Conservation (phyloP, 2,888 invertebrate genomes). For the Orthonychiurus folsomi region DNA sequence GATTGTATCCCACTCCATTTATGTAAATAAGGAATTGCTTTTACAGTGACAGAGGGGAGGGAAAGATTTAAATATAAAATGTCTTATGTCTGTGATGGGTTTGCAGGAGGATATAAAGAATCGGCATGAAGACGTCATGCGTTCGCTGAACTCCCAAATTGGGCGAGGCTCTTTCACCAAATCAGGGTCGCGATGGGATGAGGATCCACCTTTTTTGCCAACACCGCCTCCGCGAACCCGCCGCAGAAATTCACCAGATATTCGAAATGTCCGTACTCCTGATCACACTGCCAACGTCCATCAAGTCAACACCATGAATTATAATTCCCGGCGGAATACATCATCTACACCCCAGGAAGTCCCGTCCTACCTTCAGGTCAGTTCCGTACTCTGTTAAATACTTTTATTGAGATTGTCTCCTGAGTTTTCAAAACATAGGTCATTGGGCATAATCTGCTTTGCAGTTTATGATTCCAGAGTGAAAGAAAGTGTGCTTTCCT, state of each 20-base stretch:
- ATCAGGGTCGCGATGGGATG: constrained; percentile 40
- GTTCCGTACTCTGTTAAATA: not conserved
- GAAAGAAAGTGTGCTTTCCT: too few relatives aligned
- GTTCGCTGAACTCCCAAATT: constrained; percentile 40
- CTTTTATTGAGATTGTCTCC: not conserved
- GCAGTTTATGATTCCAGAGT: too few relatives aligned
- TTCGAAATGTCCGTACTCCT: constrained; percentile 28
- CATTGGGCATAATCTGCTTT: too few relatives aligned
- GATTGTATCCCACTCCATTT: not conserved
- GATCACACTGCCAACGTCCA: constrained; percentile 35
- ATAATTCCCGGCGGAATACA: constrained; percentile 13
- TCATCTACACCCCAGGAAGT: not conserved
- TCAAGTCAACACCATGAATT: constrained; percentile 35
- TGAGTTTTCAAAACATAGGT: not conserved
- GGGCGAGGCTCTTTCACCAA: constrained; percentile 36
- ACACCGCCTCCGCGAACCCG: constrained; percentile 40
- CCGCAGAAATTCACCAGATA: constrained; percentile 39
- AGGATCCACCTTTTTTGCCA: constrained; percentile 39
- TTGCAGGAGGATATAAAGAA: constrained; percentile 40
- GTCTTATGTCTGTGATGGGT: too few relatives aligned
- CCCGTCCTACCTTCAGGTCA: not conserved
- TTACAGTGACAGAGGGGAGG: too few relatives aligned
- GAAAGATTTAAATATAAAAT: not conserved
- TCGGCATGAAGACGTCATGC: constrained; percentile 40
- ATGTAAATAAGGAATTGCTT: not conserved